Percentiles rank a stretch among this genome's conserved stretches.
phyloP scores from a whole-genome alignment of 2,888 invertebrate species.

The Adineta ricciae region DNA sequence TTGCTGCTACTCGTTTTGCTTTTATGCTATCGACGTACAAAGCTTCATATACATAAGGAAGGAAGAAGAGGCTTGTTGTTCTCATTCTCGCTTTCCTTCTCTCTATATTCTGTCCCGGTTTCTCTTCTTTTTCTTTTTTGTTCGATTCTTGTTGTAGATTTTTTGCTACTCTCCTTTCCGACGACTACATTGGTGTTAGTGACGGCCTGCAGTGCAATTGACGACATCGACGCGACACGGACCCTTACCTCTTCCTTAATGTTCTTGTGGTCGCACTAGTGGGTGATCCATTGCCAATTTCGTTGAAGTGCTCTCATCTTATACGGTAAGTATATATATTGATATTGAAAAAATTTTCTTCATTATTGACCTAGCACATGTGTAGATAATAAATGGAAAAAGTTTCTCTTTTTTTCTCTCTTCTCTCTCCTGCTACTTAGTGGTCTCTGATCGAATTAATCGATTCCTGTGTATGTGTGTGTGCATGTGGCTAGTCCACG shows the following conservation, averaged over 20 bases:
- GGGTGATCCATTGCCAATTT: neutral
- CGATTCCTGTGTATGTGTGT: neutral
- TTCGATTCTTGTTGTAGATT: constrained; percentile 5
- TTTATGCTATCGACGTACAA: neutral
- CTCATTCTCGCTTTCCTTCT: constrained; percentile 9
- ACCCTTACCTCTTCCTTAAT: neutral
- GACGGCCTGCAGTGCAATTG: neutral
- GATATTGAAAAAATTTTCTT: neutral
- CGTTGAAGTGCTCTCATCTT: neutral
- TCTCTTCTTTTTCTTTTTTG: neutral
- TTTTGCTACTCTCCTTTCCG: neutral
- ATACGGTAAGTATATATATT: neutral
- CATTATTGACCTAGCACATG: neutral
- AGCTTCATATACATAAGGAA: neutral
- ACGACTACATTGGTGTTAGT: constrained; percentile 7
- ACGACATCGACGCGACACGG: neutral
- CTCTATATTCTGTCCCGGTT: neutral
- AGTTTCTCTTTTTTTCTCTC: neutral
- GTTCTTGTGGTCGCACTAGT: neutral
- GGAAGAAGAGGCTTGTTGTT: constrained; percentile 13
- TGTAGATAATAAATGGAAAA: neutral
- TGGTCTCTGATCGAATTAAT: neutral
- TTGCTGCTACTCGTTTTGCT: neutral
- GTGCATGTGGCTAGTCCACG: neutral
- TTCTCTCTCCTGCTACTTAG: neutral